Percentiles rank a stretch among this genome's conserved stretches.
These are phyloP conservation scores for Xiphorhynchus elegans DNA, from an alignment of 2,113 vertebrate species.

Conservation along the genomic window DNA sequence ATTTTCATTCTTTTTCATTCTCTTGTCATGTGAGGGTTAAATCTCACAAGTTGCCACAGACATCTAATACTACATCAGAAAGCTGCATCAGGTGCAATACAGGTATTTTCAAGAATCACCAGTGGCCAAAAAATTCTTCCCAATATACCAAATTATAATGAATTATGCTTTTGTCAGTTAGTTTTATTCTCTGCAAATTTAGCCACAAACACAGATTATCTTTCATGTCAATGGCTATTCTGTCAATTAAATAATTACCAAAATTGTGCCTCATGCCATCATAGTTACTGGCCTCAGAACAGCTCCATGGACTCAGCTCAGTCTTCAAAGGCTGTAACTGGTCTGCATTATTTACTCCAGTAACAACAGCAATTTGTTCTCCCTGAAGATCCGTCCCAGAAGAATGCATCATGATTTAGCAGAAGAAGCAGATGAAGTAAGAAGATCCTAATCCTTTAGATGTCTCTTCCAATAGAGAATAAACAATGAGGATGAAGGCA, in stretches of 20 bases:
- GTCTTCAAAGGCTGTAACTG: neutral
- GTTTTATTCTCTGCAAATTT: neutral
- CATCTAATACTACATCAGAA: neutral
- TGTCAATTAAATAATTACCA: neutral
- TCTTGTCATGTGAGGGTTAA: neutral
- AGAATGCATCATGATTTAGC: neutral
- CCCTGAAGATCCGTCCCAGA: neutral
- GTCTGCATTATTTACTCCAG: neutral
- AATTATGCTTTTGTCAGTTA: neutral
- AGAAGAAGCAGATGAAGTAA: neutral
- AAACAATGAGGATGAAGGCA: neutral
- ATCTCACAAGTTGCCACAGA: neutral
- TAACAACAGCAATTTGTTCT: neutral
- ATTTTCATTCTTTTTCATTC: neutral
- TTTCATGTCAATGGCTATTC: neutral
- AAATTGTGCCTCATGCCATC: neutral
- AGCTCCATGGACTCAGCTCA: neutral
- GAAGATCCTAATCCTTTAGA: neutral
- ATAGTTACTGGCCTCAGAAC: neutral
- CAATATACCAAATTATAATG: neutral
- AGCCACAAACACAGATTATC: neutral
- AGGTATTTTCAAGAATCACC: neutral
- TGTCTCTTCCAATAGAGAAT: neutral
- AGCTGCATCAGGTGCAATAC: neutral
- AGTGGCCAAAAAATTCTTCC: neutral